Evolutionary conservation across 2,888 invertebrate species (phyloP).

Genomic region (Linnaemya vulpina): DNA sequence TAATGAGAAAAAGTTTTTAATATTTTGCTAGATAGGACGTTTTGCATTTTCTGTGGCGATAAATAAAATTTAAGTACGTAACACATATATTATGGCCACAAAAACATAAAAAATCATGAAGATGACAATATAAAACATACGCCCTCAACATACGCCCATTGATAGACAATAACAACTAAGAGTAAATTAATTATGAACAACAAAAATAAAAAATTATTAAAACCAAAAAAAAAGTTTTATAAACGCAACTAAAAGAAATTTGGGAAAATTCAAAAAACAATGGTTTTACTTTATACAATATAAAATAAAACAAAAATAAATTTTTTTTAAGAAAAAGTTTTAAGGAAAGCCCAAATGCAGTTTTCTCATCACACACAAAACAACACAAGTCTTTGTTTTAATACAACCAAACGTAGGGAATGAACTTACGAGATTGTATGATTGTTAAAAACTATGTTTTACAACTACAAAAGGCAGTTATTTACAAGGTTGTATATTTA

Average conservation of each 20-base stretch:
- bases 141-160: conserved; percentile 25
- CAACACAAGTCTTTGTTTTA: conserved; percentile 13
- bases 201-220: neutral
- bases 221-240: conserved; percentile 18
- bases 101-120: conserved; percentile 27
- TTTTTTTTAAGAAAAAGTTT: conserved; percentile 12
- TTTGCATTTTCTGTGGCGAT: neutral
- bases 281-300: neutral
- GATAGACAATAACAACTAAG: conserved; percentile 8
- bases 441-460: conserved; percentile 51
- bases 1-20: too few relatives aligned
- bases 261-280: conserved; percentile 23
- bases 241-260: conserved; percentile 24
- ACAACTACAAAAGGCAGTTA: conserved; percentile 50
- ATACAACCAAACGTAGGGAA: conserved; percentile 30
- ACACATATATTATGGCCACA: conserved; percentile 31
- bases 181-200: conserved; percentile 40
- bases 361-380: conserved; percentile 45
- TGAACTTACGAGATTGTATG: conserved; percentile 23
- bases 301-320: conserved; percentile 1
- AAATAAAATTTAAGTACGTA: too few relatives aligned
- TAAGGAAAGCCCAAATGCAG: conserved; percentile 30
- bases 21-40: too few relatives aligned
- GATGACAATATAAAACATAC: conserved; percentile 42
- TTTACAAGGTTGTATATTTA: conserved; percentile 64